Base-by-base conservation (phyloP, 2,113 vertebrate genomes). In the Lanius collurio region DNA sequence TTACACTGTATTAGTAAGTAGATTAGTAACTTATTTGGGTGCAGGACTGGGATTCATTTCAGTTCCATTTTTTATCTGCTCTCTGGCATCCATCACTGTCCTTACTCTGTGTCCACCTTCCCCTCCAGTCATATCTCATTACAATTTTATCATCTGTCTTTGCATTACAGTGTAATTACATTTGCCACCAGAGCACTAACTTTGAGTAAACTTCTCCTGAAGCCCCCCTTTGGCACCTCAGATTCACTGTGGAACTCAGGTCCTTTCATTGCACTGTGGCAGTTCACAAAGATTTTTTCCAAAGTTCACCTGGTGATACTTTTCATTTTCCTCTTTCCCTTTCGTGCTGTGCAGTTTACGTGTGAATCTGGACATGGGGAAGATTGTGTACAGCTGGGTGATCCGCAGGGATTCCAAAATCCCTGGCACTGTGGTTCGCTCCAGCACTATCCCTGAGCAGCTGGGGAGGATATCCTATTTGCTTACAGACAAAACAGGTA, bases 321-420 rank as follows among this genome's bases (percentile, higher is more conserved):
- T 41, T 70, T 15, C 5, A 63, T 42, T 71, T 33, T 9, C 6
- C 27, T 26, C 55, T 35, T 62, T 46, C 80, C 19, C 79, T 46
- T 47, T 64, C 22, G 6, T 64, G 7, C 76, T 46, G 6, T 15
- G 26, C 64, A 99, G 99, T 90, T 97, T 99, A 90, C 99, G 99
- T 9, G 99, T 99, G 76, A 99, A 99, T 91, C 98, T 99, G 97
- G 99, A 99, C 92, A 99, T 99, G 99, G 99, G 99, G 44, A 99
- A 99, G 96, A 99, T 99, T 75, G 99, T 99, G 81, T 99, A 99
- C 97, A 99, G 99, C 90, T 99, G 99, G 99, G 99, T 99, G 98
- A 99, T 99, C 84, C 99, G 99, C 57, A 98, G 98, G 88, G 99
- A 99, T 93, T 98, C 99, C 15, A 99, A 99, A 95, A 99, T 99